Evolutionary conservation across 2,888 invertebrate species (phyloP).

Genomic region (Drosophila engyochracea): DNA sequence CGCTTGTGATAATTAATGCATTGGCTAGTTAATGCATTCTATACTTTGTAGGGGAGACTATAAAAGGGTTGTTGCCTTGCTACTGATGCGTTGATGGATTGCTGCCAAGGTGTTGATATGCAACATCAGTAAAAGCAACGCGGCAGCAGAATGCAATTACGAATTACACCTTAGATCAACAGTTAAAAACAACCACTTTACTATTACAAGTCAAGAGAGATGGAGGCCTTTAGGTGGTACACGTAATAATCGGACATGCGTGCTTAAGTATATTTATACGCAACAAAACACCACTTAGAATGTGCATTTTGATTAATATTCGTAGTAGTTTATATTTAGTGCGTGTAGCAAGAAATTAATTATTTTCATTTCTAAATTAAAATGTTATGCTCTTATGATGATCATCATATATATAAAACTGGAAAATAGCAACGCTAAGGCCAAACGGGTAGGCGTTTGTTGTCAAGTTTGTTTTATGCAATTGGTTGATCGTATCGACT

Average conservation of each 20-base stretch:
- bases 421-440: not conserved
- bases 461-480: not conserved
- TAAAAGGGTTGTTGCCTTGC: slow-evolving; percentile 9
- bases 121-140: slow-evolving; percentile 37
- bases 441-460: not conserved
- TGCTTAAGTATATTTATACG: not conserved
- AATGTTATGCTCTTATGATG: not conserved
- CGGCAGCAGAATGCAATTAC: slow-evolving; percentile 25
- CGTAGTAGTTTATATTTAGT: not conserved
- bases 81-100: slow-evolving; percentile 49
- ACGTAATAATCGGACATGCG: not conserved
- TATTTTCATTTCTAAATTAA: slow-evolving; percentile 7
- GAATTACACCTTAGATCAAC: slow-evolving; percentile 30
- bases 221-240: too few species aligned
- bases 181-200: not conserved
- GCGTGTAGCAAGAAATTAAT: not conserved
- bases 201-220: not conserved
- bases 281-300: slow-evolving; percentile 6
- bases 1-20: slow-evolving; percentile 73
- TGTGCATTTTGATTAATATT: not conserved
- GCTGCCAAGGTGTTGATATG: slow-evolving; percentile 67
- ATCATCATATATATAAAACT: not conserved
- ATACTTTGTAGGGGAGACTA: not conserved
- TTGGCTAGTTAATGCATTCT: slow-evolving; percentile 22
- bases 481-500: not conserved